Base-by-base conservation (phyloP, 2,113 vertebrate species). In the Dolichallabes microphthalmus region DNA sequence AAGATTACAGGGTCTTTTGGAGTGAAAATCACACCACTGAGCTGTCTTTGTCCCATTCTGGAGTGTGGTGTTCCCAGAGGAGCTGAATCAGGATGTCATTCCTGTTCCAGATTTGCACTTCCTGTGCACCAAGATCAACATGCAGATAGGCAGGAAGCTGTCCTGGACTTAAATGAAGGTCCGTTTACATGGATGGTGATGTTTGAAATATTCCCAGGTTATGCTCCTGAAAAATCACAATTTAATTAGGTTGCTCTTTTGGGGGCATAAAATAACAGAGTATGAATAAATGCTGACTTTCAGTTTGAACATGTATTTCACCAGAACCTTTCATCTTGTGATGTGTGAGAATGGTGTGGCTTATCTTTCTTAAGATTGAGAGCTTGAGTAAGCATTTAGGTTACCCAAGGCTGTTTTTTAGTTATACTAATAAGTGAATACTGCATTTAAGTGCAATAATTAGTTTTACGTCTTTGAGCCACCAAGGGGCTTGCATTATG, bases 31-130 rank as follows among this genome's bases (percentile, higher is more conserved):
- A 83, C 53, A 80, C 82, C 88, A 83, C 89, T 87, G 88, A 91
- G 66, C 87, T 90, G 89, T 86, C 85, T 83, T 90, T 84, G 90
- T 90, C 86, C 80, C 88, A 89, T 89, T 92, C 92, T 92, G 88
- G 85, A 93, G 91, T 88, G 22, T 14, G 17, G 77, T 71, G 63
- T 17, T 85, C 71, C 85, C 80, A 61, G 58, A 84, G 87, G 87
- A 90, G 60, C 85, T 74, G 58, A 80, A 64, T 83, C 83, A 82
- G 86, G 87, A 91, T 87, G 82, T 87, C 82, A 80, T 53, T 87
- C 82, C 82, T 87, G 68, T 76, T 88, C 76, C 82, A 88, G 87
- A 74, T 82, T 69, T 75, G 66, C 32, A 68, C 69, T 89, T 90
- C 89, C 89, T 89, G 86, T 84, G 57, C 63, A 88, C 86, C 71